Evolutionary conservation across 1,140 invertebrate genomes (phyloP).

Genomic region (Plectrocnemia conspersa): DNA sequence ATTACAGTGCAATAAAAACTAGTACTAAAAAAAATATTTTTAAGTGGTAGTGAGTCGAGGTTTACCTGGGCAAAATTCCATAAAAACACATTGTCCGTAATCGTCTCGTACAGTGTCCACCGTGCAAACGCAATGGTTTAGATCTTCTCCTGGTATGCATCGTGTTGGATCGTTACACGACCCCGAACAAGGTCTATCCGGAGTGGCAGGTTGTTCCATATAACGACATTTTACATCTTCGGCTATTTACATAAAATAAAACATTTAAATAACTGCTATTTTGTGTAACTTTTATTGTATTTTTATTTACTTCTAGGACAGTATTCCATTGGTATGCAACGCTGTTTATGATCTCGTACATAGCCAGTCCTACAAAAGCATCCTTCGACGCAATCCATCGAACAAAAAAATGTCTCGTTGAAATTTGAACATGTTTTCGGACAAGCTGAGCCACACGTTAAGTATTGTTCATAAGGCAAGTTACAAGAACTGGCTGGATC

Average conservation of each 20-base stretch:
- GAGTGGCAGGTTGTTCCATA: conserved; percentile 10
- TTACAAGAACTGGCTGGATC: too few relatives aligned
- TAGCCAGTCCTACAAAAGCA: conserved; percentile 25
- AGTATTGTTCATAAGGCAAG: conserved; percentile 24
- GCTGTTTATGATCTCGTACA: conserved; percentile 15
- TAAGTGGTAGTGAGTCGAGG: too few relatives aligned
- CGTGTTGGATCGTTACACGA: conserved; percentile 6
- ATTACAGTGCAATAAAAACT: too few relatives aligned
- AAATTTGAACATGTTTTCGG: conserved; percentile 19
- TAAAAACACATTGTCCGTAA: conserved; percentile 13
- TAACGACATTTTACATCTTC: not conserved
- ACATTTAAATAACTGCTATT: not conserved
- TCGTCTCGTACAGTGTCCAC: conserved; percentile 9
- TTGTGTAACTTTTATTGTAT: not conserved
- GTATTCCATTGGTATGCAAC: conserved; percentile 17
- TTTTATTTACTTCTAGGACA: not conserved
- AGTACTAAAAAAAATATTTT: too few relatives aligned
- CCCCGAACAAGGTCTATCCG: not conserved
- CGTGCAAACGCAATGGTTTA: conserved; percentile 4
- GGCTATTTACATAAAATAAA: conserved; percentile 1
- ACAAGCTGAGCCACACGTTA: conserved; percentile 22
- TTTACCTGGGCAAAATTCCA: conserved; percentile 14
- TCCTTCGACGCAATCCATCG: conserved; percentile 16
- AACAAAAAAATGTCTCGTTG: not conserved
- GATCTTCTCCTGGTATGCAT: conserved; percentile 7